phyloP scores from a whole-genome alignment of 37 sponge, comb jelly and placozoan species.

The Cliona cf. orientalis region DNA sequence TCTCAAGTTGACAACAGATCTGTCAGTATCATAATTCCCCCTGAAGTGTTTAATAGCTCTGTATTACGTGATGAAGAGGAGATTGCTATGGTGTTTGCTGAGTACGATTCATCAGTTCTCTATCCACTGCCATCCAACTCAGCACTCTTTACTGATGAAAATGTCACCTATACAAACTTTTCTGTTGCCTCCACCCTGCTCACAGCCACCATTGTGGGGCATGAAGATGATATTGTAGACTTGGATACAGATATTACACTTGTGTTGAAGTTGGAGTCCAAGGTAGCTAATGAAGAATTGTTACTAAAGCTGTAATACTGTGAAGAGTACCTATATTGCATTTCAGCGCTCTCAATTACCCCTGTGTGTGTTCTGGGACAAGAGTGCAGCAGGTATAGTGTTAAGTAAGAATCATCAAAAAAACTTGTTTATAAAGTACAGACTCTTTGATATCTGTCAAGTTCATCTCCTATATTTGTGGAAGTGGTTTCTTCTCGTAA shows the following conservation, averaged over 20 bases:
- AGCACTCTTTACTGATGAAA: no score
- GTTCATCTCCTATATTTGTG: no score
- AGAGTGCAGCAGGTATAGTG: not conserved
- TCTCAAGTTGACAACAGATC: no score
- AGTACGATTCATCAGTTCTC: not conserved
- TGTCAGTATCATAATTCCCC: constrained; percentile 1
- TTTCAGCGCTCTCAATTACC: constrained; percentile 3
- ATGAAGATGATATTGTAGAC: not conserved
- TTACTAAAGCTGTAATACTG: no score
- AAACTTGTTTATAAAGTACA: no score
- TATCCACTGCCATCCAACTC: not conserved
- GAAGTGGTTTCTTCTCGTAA: not conserved
- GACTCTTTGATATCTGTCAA: no score
- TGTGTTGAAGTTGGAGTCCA: not conserved
- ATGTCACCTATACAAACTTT: constrained; percentile 8
- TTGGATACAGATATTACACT: constrained; percentile 3
- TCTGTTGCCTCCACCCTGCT: constrained; percentile 9
- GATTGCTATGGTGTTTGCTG: constrained; percentile 5
- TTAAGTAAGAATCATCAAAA: no score
- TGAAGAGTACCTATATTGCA: not conserved
- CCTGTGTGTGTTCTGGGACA: not conserved
- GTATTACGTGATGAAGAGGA: not conserved
- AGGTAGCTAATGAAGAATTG: not conserved
- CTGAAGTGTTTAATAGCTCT: not conserved
- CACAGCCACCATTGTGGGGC: constrained; percentile 6